Evolutionary conservation across 2,888 invertebrate genomes (phyloP), one percentile per base, ranked within the genome.

Genomic region (Drosophila nr. medialis): DNA sequence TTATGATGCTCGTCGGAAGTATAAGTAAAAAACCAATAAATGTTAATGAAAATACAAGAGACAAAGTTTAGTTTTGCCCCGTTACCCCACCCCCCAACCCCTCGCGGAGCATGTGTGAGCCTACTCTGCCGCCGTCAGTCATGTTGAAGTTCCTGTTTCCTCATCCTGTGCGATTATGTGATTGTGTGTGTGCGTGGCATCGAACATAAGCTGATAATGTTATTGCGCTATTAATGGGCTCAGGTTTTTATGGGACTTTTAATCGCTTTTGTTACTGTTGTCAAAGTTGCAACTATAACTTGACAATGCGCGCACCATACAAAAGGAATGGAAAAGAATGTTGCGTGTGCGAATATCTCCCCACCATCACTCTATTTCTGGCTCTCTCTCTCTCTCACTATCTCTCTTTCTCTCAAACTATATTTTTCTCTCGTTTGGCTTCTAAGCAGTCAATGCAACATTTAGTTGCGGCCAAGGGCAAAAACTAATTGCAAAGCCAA

Each of bases 1-100:
- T 84, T 89, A 86, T 84, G 84, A 83, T 81, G 69, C 70, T 74
- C 84, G 70, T 74, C 81, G 70, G 75, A 67, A 66, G 75, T 82
- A 79, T 86, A 83, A 88, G 90, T 86, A 83, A 80, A 90, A 86
- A 85, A 80, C 82, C 91, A 87, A 90, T 90, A 90, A 91, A 90
- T 90, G 87, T 87, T 91, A 90, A 91, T 89, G 90, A 90, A 90
- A 90, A 90, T 89, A 81, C 81, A 90, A 88, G 68, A 88, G 86
- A 90, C 89, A 88, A 86, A 88, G 89, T 86, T 86, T 86, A 78
- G 81, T 83, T 84, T 50, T 30, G 40, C 21, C 24, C n/a, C 4
- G 24, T 34, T 10, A 40, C 15, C 27, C 29, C 18, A 15, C 38
- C 7, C 13, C 2, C 21, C 11, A 18, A 18, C 5, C 2, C 4